Evolutionary conservation across 1,140 invertebrate genomes (phyloP).

Genomic region (Gonatopus flavifemur): DNA sequence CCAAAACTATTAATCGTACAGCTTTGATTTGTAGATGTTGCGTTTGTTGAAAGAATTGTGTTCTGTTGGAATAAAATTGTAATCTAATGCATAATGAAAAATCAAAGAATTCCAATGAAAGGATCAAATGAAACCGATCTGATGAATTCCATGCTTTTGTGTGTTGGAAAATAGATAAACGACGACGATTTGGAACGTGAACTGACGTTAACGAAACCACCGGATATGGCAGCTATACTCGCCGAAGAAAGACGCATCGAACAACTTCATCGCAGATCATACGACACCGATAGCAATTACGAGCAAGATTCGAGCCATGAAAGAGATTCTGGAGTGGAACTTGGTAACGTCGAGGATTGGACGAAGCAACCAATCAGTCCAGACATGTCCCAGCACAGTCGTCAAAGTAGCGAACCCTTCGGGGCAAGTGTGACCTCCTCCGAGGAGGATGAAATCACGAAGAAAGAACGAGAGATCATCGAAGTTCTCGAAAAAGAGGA

Average conservation of each 20-base stretch:
- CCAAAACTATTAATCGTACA: too few relatives aligned
- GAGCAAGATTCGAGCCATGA: slow-evolving; percentile 56
- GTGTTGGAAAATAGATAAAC: slow-evolving; percentile 43
- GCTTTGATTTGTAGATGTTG: too few relatives aligned
- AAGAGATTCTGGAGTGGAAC: slow-evolving; percentile 75
- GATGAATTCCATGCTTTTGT: too few relatives aligned
- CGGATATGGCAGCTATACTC: slow-evolving; percentile 75
- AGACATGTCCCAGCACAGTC: slow-evolving; percentile 70
- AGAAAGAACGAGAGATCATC: slow-evolving; percentile 73
- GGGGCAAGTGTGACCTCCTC: slow-evolving; percentile 66
- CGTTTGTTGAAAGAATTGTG: too few relatives aligned
- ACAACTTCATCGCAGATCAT: slow-evolving; percentile 65
- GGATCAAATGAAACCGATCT: too few relatives aligned
- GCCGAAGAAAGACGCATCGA: slow-evolving; percentile 79
- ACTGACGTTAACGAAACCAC: slow-evolving; percentile 71
- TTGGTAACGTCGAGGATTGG: slow-evolving; percentile 63
- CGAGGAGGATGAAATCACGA: slow-evolving; percentile 72
- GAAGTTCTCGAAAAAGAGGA: slow-evolving; percentile 70
- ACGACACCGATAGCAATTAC: slow-evolving; percentile 59
- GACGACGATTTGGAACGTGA: slow-evolving; percentile 71
- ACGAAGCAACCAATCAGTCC: slow-evolving; percentile 63
- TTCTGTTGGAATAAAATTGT: too few relatives aligned
- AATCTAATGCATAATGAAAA: too few relatives aligned
- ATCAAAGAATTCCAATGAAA: too few relatives aligned
- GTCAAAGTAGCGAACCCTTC: slow-evolving; percentile 74